A percentile compares a stretch with the other conserved stretches of the same genome.
Conservation (phyloP, 2,797 vertebrate genomes). For the Tragelaphus oryx region DNA sequence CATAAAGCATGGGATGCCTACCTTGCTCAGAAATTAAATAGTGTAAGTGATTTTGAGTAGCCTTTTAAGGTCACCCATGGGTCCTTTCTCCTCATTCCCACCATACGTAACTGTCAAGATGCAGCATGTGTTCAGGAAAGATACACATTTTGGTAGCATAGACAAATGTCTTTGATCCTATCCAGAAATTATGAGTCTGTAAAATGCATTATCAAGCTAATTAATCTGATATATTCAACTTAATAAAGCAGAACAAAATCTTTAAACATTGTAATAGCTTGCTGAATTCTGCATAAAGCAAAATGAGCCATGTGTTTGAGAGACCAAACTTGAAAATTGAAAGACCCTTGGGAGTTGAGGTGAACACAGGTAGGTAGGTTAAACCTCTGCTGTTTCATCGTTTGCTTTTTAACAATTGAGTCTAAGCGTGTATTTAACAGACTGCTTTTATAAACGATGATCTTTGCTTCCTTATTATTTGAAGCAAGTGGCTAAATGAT, state of each 20-base stretch:
- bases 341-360: not conserved
- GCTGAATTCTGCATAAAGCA: not conserved
- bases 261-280: not conserved
- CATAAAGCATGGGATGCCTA: slow-evolving; percentile 1
- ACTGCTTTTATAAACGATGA: not conserved
- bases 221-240: not conserved
- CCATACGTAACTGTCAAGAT: slow-evolving; percentile 7
- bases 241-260: slow-evolving; percentile 9
- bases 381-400: not conserved
- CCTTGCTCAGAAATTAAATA: slow-evolving; percentile 52
- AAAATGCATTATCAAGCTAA: slow-evolving; percentile 26
- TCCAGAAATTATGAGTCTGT: not conserved
- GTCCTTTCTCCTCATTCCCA: not conserved
- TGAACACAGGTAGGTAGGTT: not conserved
- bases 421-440: not conserved
- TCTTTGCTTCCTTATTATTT: not conserved
- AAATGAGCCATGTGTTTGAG: not conserved
- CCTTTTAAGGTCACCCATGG: slow-evolving; percentile 32
- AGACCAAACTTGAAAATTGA: not conserved
- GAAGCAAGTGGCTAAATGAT: not conserved
- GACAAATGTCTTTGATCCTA: slow-evolving; percentile 27
- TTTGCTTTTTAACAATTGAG: not conserved
- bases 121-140: not conserved
- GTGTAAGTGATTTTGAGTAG: not conserved
- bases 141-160: not conserved